Conservation (phyloP, 2,888 invertebrate genomes). For the Ichneumoninae sp. region DNA sequence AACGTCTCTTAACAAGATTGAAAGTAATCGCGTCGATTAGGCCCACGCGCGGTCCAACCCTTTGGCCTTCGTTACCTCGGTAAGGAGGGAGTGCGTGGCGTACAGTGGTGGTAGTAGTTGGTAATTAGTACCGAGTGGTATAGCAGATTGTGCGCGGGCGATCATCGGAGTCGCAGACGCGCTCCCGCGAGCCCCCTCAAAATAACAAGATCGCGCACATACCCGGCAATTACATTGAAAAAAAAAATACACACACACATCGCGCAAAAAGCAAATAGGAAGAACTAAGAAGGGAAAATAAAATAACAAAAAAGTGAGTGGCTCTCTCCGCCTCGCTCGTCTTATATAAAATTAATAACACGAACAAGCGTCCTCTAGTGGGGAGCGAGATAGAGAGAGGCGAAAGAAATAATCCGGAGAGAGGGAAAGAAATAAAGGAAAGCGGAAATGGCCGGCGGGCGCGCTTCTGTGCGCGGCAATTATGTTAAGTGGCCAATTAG, state of each 20-base stretch:
- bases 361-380: slow-evolving; percentile 19
- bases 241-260: slow-evolving; percentile 58
- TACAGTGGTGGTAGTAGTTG: slow-evolving; percentile 40
- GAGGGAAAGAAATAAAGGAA: slow-evolving; percentile 75
- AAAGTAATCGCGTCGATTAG: slow-evolving; percentile 58
- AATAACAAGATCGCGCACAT: background rate
- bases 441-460: slow-evolving; percentile 80
- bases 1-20: slow-evolving; percentile 51
- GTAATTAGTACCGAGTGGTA: slow-evolving; percentile 30
- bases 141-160: slow-evolving; percentile 43
- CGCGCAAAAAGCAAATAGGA: slow-evolving; percentile 41
- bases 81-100: slow-evolving; percentile 20
- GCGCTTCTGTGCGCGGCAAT: slow-evolving; percentile 79
- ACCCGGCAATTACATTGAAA: background rate
- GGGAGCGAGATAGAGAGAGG: slow-evolving; percentile 7
- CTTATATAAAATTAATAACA: slow-evolving; percentile 65
- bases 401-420: slow-evolving; percentile 41
- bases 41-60: slow-evolving; percentile 54
- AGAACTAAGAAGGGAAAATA: slow-evolving; percentile 10
- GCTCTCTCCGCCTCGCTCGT: slow-evolving; percentile 11
- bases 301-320: slow-evolving; percentile 58
- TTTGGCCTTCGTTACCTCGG: slow-evolving; percentile 58
- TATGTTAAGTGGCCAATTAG: slow-evolving; percentile 82
- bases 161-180: slow-evolving; percentile 28
- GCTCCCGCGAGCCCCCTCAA: slow-evolving; percentile 36